Evolutionary conservation across 2,113 vertebrate genomes (phyloP).

Genomic region (Bubalus kerabau): DNA sequence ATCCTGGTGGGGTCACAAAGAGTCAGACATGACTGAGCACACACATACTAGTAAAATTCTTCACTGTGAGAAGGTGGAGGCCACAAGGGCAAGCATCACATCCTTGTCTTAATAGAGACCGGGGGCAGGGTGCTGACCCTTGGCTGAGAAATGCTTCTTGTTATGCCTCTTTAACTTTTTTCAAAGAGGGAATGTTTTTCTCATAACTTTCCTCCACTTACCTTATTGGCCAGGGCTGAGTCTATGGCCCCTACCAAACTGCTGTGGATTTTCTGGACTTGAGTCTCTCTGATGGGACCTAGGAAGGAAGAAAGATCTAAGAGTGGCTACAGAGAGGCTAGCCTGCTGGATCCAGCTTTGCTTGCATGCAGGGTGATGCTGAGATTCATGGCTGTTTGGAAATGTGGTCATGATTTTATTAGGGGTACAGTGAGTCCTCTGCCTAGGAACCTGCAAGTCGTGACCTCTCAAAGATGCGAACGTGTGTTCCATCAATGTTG

Average conservation of each 20-base stretch:
- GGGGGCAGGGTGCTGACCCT: fast-evolving
- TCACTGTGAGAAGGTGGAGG: neutral
- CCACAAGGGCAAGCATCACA: neutral
- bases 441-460: neutral
- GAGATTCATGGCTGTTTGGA: neutral
- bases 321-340: neutral
- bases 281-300: neutral
- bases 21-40: neutral
- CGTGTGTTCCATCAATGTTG: neutral
- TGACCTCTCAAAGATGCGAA: neutral
- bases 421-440: neutral
- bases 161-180: neutral
- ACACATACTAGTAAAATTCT: neutral
- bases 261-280: neutral
- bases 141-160: neutral
- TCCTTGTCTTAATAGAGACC: neutral
- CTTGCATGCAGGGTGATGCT: neutral
- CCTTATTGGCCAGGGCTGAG: neutral
- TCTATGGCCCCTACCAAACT: neutral
- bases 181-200: neutral
- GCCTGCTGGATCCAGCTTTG: neutral
- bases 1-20: neutral
- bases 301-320: neutral
- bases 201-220: neutral
- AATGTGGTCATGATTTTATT: neutral